Evolutionary conservation across 2,797 vertebrate genomes (phyloP), one percentile per base, ranked within the genome.

Genomic region (Botia kubotai): DNA sequence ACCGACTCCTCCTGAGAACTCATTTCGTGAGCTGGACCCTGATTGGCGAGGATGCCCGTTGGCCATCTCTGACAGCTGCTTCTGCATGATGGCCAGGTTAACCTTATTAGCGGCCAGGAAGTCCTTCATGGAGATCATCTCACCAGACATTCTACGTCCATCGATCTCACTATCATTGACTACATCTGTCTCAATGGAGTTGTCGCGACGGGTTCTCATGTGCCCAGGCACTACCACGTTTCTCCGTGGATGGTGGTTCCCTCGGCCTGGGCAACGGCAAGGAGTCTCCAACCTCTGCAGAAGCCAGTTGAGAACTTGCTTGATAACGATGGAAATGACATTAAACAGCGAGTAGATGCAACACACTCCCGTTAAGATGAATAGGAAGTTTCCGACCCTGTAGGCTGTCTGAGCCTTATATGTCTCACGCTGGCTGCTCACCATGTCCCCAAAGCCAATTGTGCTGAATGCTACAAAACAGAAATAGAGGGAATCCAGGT

Each of bases 401-500:
- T 99, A 98, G 11, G 96, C 94, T 0, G 81, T 91, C 4, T 95
- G 94, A 87, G 90, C 93, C 26, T 95, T 93, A 0, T 98, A 98
- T 57, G 86, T 87, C 7, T 90, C 85, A 58, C 93, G 92, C 90
- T 98, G 97, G 91, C 96, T 96, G 89, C 97, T 98, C 86, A 98
- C 97, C 86, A 99, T 95, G 86, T 99, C 97, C 36, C 97, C 97
- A 0, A 98, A 98, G 33, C 97, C 97, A 0, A 98, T 98, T 82
- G 97, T 98, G 89, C 97, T 98, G 91, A 99, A 99, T 83, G 97
- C 96, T 91, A 98, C 97, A 0, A 99, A 98, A 88, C 97, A 98
- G 90, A 97, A 99, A 89, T 98, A 99, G 62, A 99, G 95, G 0
- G 97, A 97, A 87, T 99, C 97, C 36, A 98, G 92, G 89, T 96